Conservation (phyloP, 2,797 vertebrate genomes). For the Crocodylus rhombifer region DNA sequence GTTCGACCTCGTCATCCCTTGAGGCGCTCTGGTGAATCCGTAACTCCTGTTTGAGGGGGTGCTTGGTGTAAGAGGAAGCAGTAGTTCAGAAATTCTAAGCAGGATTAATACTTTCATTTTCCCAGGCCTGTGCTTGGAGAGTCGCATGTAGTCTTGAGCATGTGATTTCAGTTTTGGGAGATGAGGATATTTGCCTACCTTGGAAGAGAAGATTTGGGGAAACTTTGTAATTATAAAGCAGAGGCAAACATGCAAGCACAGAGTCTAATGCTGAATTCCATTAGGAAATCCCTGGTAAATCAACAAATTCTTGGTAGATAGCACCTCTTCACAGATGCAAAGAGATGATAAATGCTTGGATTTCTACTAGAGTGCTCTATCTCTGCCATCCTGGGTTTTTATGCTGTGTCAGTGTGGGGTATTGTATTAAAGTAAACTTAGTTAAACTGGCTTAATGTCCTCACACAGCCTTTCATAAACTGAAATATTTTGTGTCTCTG, state of each 20-base stretch:
- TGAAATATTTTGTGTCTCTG: too few relatives aligned
- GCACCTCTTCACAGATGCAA: neutral
- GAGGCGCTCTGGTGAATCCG: neutral
- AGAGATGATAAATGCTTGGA: neutral
- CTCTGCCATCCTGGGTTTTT: neutral
- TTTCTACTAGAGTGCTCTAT: neutral
- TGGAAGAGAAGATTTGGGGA: neutral
- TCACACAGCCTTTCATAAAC: too few relatives aligned
- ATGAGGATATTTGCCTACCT: neutral
- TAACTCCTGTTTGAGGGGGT: neutral
- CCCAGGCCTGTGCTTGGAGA: neutral
- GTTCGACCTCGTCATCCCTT: too few relatives aligned
- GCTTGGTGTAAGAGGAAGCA: neutral
- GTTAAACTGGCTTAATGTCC: too few relatives aligned
- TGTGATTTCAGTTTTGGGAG: neutral
- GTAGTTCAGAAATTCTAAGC: constrained; percentile 17
- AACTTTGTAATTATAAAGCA: neutral
- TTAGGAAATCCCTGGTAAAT: rapidly evolving
- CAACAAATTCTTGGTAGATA: rapidly evolving
- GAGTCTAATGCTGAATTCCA: neutral
- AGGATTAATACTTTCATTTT: neutral
- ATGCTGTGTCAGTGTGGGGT: too few relatives aligned
- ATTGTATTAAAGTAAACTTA: too few relatives aligned
- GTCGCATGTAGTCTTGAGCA: neutral
- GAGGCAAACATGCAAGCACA: neutral